A percentile compares a stretch with the other conserved stretches of the same genome.
Evolutionary conservation across 2,113 vertebrate genomes (phyloP).

Genomic region (Chionomys nivalis): DNA sequence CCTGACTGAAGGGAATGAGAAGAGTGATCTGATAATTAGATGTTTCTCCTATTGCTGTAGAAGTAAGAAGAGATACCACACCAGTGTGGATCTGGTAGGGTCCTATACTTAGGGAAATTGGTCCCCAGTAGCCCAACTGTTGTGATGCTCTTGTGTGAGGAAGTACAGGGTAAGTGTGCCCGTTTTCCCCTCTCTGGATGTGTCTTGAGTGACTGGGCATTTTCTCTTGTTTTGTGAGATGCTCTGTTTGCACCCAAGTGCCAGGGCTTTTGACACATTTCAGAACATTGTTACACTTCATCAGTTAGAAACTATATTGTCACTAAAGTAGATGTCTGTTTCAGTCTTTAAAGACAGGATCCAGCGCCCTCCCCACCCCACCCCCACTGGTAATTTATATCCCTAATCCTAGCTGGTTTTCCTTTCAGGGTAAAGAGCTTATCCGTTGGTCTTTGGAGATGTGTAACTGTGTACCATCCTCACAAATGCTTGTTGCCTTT

Average conservation of each 20-base stretch:
- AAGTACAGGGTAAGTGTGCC: neutral
- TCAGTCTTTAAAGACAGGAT: neutral
- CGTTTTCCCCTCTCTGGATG: neutral
- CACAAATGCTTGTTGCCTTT: neutral
- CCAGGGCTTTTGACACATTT: neutral
- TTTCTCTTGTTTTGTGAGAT: neutral
- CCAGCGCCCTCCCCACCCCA: neutral
- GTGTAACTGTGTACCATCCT: neutral
- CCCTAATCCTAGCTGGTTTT: neutral
- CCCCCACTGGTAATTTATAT: neutral
- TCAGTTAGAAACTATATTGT: neutral
- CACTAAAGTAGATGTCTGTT: neutral
- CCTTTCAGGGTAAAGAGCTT: neutral
- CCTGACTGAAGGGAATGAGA: neutral
- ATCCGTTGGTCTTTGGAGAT: neutral
- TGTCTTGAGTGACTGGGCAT: neutral
- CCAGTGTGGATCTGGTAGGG: neutral
- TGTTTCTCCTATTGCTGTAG: neutral
- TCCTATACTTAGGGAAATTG: neutral
- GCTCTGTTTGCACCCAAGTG: neutral
- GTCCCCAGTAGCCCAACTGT: neutral
- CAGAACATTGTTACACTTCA: neutral
- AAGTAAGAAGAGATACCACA: neutral
- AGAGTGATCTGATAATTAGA: neutral
- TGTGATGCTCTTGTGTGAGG: neutral